These are phyloP conservation scores for Cinclus mexicanus DNA, from an alignment of 2,113 vertebrate species.

Conservation along the genomic window DNA sequence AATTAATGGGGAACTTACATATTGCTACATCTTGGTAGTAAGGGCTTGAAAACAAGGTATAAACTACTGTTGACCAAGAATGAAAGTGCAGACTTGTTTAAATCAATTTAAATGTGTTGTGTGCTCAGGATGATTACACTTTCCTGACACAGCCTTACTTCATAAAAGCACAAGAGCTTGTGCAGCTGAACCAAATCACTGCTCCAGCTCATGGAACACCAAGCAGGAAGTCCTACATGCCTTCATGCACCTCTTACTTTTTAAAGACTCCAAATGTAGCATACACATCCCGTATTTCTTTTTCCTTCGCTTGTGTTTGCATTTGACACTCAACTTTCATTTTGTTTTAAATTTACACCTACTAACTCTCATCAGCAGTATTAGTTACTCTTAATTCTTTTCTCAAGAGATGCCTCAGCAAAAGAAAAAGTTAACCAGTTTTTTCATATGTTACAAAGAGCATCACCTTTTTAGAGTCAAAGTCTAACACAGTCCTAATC, in stretches of 20 bases:
- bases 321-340: neutral
- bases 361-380: neutral
- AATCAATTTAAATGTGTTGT: neutral
- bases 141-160: neutral
- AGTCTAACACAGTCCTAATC: neutral
- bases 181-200: neutral
- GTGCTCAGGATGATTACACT: neutral
- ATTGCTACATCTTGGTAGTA: neutral
- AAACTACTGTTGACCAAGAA: neutral
- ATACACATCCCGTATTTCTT: rapidly evolving
- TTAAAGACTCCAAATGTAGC: neutral
- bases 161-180: neutral
- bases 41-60: neutral
- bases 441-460: rapidly evolving
- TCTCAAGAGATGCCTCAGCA: neutral
- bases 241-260: neutral
- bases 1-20: neutral
- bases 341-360: neutral
- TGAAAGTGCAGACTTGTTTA: neutral
- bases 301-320: rapidly evolving
- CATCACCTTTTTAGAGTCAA: neutral
- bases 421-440: neutral
- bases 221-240: neutral
- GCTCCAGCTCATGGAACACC: neutral
- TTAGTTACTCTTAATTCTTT: neutral